phyloP scores from a whole-genome alignment of 1,140 invertebrate species.

The Hermetia illucens region DNA sequence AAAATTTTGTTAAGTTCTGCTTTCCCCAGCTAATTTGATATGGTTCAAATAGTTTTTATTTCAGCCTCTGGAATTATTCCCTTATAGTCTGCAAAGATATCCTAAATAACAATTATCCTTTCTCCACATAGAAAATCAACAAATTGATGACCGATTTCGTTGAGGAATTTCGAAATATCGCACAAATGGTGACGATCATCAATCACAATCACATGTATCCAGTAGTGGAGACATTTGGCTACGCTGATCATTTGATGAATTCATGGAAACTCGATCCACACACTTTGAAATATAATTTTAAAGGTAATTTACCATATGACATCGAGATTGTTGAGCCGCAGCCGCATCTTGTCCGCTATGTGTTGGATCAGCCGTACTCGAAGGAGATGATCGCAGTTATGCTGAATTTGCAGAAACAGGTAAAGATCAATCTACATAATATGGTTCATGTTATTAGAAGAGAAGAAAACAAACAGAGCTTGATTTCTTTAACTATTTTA shows the following conservation, averaged over 20 bases:
- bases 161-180: constrained; percentile 78
- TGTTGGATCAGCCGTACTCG: constrained; percentile 89
- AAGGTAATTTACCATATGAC: constrained; percentile 85
- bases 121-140: constrained; percentile 53
- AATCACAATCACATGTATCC: constrained; percentile 82
- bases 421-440: too few relatives aligned
- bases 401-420: constrained; percentile 62
- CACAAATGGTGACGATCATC: constrained; percentile 90
- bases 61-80: neutral
- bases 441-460: too few relatives aligned
- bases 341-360: constrained; percentile 72
- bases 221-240: constrained; percentile 85
- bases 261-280: constrained; percentile 83
- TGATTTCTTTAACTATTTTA: too few relatives aligned
- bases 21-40: too few relatives aligned
- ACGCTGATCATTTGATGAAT: constrained; percentile 73
- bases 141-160: constrained; percentile 76
- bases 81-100: neutral
- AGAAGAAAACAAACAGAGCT: too few relatives aligned
- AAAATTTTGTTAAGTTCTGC: too few relatives aligned
- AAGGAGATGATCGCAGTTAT: constrained; percentile 92
- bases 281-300: constrained; percentile 74
- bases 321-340: constrained; percentile 82
- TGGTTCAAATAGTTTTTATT: constrained; percentile 1
- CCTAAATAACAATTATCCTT: constrained; percentile 3